phyloP scores from a whole-genome alignment of 1,140 invertebrate species.

The Nebria ingens region DNA sequence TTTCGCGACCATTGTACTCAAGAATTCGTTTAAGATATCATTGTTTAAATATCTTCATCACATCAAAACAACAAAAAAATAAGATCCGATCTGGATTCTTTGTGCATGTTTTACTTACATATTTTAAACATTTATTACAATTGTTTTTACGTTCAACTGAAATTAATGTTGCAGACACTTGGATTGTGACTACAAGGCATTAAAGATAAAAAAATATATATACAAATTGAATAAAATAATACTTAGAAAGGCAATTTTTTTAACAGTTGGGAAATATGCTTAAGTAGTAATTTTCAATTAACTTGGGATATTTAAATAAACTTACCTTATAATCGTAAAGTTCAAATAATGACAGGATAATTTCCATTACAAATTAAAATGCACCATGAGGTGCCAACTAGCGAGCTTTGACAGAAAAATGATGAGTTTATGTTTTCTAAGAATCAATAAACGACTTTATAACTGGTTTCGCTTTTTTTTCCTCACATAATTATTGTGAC shows the following conservation, averaged over 20 bases:
- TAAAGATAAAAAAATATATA: background rate
- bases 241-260: no score
- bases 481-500: background rate
- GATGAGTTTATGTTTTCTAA: background rate
- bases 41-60: constrained; percentile 6
- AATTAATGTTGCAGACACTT: background rate
- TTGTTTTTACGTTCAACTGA: background rate
- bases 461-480: background rate
- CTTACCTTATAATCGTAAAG: background rate
- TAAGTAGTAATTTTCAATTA: background rate
- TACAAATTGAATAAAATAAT: background rate
- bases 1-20: constrained; percentile 2
- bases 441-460: background rate
- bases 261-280: no score
- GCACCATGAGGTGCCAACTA: no score
- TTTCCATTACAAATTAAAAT: background rate
- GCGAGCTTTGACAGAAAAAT: no score
- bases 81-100: background rate
- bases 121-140: background rate
- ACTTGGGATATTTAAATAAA: background rate
- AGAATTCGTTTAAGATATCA: background rate
- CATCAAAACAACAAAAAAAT: background rate
- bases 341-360: background rate
- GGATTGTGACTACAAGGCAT: background rate
- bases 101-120: background rate